Conservation (phyloP, 2,797 vertebrate genomes). For the Heliangelus exortis region DNA sequence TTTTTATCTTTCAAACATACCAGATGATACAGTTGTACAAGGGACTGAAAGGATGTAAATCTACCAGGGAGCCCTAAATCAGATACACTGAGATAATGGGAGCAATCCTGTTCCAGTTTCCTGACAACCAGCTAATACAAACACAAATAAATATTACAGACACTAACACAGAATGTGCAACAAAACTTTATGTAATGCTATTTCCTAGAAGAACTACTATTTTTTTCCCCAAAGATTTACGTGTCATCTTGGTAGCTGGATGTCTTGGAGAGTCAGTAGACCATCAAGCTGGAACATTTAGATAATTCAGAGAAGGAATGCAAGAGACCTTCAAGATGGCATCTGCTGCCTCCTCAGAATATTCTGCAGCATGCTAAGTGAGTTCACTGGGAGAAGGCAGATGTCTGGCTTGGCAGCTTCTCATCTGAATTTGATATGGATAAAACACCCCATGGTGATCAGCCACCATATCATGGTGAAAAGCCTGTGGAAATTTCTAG, state of each 20-base stretch:
- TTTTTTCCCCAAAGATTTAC: background rate
- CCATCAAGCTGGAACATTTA: background rate
- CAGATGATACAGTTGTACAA: background rate
- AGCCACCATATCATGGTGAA: background rate
- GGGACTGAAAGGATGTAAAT: background rate
- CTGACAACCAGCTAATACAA: background rate
- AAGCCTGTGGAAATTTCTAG: background rate
- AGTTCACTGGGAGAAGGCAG: background rate
- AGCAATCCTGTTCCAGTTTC: background rate
- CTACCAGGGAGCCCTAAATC: background rate
- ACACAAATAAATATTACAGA: background rate
- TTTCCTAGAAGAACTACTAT: background rate
- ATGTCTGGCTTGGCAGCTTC: conserved; percentile 6
- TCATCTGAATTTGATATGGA: background rate
- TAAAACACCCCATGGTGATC: background rate
- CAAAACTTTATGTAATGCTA: background rate
- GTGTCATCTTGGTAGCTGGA: background rate
- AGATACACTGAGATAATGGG: background rate
- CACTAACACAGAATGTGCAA: background rate
- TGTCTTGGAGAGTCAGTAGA: background rate
- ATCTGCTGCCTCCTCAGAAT: background rate
- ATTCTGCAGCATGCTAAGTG: background rate
- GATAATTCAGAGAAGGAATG: background rate
- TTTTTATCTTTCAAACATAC: background rate
- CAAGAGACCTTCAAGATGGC: background rate